phyloP scores from a whole-genome alignment of 2,113 vertebrate species.

The Pterocles orientalis region DNA sequence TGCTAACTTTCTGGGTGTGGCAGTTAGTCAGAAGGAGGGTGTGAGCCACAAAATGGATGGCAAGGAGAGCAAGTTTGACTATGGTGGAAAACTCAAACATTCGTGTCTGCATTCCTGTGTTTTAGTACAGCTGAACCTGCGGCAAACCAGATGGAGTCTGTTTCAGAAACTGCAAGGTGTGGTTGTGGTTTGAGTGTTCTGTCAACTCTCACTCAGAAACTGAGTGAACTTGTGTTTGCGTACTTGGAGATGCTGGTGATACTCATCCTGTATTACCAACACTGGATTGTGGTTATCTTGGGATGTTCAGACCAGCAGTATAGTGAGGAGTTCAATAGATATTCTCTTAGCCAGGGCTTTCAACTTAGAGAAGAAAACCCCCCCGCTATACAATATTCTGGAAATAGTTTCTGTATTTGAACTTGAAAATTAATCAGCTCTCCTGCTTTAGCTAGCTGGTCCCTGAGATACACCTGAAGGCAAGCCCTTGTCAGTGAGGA shows the following conservation, averaged over 20 bases:
- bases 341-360: not conserved
- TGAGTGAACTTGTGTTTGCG: not conserved
- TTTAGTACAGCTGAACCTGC: not conserved
- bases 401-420: not conserved
- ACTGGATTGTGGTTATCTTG: not conserved
- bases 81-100: not conserved
- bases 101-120: not conserved
- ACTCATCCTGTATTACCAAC: not conserved
- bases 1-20: not conserved
- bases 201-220: not conserved
- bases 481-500: not conserved
- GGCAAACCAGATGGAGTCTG: not conserved
- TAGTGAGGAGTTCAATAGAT: not conserved
- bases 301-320: not conserved
- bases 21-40: not conserved
- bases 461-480: not conserved
- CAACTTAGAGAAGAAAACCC: not conserved
- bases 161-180: conserved; percentile 21
- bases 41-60: not conserved
- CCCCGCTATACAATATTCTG: not conserved
- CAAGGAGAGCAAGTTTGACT: not conserved
- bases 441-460: not conserved
- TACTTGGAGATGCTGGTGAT: not conserved
- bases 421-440: not conserved
- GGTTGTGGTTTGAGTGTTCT: not conserved